Evolutionary conservation across 2,888 invertebrate species (phyloP).

Genomic region (Agrotis exclamationis): DNA sequence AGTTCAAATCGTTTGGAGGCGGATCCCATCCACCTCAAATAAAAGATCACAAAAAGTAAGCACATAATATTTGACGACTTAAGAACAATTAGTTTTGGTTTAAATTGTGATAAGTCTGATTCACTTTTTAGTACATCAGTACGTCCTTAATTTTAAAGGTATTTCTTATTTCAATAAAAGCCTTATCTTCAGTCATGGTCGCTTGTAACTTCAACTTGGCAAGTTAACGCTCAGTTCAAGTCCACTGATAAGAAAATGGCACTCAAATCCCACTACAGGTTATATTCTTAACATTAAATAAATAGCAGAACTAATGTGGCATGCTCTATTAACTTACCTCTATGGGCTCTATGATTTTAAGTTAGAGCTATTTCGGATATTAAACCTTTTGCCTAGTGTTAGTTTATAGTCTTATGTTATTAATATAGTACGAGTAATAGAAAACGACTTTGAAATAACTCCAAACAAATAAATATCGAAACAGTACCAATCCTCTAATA

Average conservation of each 20-base stretch:
- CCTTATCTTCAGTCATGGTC: constrained; percentile 48
- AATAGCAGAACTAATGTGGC: no score
- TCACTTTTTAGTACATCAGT: neutral
- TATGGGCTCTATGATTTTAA: neutral
- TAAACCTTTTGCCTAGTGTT: neutral
- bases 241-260: constrained; percentile 12
- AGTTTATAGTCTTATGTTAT: no score
- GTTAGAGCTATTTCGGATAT: no score
- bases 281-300: neutral
- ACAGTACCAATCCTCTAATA: constrained; percentile 15
- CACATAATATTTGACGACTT: neutral
- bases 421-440: no score
- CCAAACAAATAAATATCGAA: constrained; percentile 5
- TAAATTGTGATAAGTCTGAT: neutral
- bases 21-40: neutral
- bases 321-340: neutral
- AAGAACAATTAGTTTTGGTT: neutral
- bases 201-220: constrained; percentile 47
- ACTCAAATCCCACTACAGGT: neutral
- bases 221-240: constrained; percentile 27
- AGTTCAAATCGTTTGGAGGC: no score
- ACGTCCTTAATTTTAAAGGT: constrained; percentile 33
- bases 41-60: neutral
- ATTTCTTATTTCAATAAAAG: constrained; percentile 42
- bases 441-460: neutral